Conservation (phyloP, 1,140 invertebrate species). For the Maconellicoccus hirsutus region DNA sequence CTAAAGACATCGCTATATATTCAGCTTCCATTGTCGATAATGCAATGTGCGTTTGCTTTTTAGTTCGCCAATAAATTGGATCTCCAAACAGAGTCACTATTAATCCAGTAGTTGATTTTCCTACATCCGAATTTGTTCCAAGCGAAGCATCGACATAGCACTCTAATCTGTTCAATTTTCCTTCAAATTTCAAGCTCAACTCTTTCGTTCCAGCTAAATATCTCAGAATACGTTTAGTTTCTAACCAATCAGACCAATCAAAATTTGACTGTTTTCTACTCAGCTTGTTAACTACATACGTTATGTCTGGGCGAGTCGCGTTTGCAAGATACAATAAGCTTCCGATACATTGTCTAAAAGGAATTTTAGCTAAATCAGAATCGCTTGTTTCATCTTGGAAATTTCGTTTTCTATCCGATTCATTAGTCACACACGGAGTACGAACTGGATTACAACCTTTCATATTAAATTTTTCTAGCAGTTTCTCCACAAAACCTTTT, state of each 20-base stretch:
- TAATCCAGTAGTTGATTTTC: constrained; percentile 32
- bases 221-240: constrained; percentile 31
- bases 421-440: constrained; percentile 35
- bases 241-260: constrained; percentile 28
- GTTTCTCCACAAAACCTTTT: constrained; percentile 35
- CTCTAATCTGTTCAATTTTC: constrained; percentile 24
- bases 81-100: constrained; percentile 26
- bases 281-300: constrained; percentile 32
- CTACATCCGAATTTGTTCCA: constrained; percentile 27
- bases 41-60: constrained; percentile 29
- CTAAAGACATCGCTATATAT: constrained; percentile 31
- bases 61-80: constrained; percentile 29
- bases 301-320: constrained; percentile 36
- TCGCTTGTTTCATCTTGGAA: constrained; percentile 28
- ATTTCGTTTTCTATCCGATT: constrained; percentile 24
- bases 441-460: constrained; percentile 33
- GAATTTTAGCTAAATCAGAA: too few species aligned
- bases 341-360: constrained; percentile 34
- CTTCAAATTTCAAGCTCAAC: constrained; percentile 24
- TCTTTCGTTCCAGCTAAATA: constrained; percentile 30
- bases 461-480: constrained; percentile 34
- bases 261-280: constrained; percentile 28
- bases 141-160: constrained; percentile 28
- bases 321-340: constrained; percentile 33
- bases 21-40: constrained; percentile 31